phyloP scores from a whole-genome alignment of 2,888 invertebrate species.

The Tetragonisca angustula region DNA sequence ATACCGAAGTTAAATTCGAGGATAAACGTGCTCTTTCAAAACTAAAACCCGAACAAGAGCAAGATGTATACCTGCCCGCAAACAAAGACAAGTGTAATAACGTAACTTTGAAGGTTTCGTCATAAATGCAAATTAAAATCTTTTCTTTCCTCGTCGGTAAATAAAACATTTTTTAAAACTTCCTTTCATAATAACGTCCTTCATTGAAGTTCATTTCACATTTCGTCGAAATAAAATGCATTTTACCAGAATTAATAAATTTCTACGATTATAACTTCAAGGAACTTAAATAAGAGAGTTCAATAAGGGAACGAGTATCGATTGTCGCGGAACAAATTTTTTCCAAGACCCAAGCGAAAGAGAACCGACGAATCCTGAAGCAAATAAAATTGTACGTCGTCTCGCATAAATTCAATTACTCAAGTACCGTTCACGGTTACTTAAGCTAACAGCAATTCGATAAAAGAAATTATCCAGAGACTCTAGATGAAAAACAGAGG shows the following conservation, averaged over 20 bases:
- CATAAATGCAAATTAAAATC: not conserved
- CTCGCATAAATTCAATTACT: not conserved
- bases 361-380: not conserved
- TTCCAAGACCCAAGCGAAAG: too few species aligned
- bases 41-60: not conserved
- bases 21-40: not conserved
- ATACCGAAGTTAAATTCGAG: not conserved
- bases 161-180: constrained; percentile 1
- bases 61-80: not conserved
- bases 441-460: not conserved
- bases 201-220: not conserved
- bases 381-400: not conserved
- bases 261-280: not conserved
- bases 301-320: not conserved
- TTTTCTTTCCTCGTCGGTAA: not conserved
- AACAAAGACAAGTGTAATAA: not conserved
- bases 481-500: not conserved
- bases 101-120: not conserved
- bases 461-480: not conserved
- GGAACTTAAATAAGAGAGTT: too few species aligned
- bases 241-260: not conserved
- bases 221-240: not conserved
- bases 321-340: not conserved
- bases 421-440: not conserved
- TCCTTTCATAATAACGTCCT: constrained; percentile 2